Evolutionary conservation across 2,113 vertebrate genomes (phyloP).

Genomic region (Mola mola): DNA sequence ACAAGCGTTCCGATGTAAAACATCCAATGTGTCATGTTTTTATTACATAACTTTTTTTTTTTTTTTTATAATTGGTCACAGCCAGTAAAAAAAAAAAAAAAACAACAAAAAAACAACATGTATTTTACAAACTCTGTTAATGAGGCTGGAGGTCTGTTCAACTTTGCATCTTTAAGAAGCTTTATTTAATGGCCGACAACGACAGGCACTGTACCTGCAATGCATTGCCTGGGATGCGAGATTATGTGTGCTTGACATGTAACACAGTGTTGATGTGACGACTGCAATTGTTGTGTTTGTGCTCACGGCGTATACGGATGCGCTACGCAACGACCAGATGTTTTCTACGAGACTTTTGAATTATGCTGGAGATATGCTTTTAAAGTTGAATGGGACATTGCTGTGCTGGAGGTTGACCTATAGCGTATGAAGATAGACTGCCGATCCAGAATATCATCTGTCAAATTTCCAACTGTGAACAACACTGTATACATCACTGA

Average conservation of each 20-base stretch:
- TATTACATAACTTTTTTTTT: conserved; percentile 8
- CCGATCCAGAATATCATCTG: conserved; percentile 60
- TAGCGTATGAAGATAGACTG: conserved; percentile 39
- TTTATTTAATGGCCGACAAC: conserved; percentile 9
- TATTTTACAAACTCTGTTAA: too few relatives aligned
- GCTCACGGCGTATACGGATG: conserved; percentile 35
- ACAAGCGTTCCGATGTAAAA: neutral
- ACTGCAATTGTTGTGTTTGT: conserved; percentile 49
- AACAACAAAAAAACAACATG: too few relatives aligned
- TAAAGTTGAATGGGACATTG: conserved; percentile 38
- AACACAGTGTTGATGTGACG: conserved; percentile 27
- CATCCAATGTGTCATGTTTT: neutral
- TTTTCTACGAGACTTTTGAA: conserved; percentile 56
- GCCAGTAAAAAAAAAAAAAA: neutral
- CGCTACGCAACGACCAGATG: conserved; percentile 41
- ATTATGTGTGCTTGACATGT: conserved; percentile 19
- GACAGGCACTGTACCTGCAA: conserved; percentile 32
- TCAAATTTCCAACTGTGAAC: conserved; percentile 70
- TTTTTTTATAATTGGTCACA: too few relatives aligned
- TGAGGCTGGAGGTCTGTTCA: neutral
- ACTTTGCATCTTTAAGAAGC: conserved; percentile 5
- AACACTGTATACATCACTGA: conserved; percentile 71
- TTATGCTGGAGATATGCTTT: conserved; percentile 42
- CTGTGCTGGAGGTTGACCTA: conserved; percentile 45
- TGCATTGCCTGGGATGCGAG: conserved; percentile 28